Percentiles rank a stretch among this genome's conserved stretches.
phyloP scores from a whole-genome alignment of 92 coral and sea anemone genomes.

The Blastomussa wellsi region DNA sequence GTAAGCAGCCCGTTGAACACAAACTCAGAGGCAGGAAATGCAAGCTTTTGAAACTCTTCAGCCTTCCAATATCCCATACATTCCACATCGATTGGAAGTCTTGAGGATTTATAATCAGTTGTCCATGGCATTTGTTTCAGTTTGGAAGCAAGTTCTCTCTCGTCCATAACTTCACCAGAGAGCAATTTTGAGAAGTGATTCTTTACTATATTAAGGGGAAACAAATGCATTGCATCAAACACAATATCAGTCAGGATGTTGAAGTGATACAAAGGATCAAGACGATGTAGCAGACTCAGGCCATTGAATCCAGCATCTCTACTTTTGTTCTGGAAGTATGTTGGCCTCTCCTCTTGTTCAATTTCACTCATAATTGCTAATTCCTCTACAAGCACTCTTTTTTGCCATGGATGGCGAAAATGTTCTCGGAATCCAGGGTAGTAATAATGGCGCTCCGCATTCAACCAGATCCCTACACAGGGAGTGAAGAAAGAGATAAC shows the following conservation, averaged over 20 bases:
- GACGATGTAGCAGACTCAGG: constrained; percentile 61
- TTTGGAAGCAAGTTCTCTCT: constrained; percentile 51
- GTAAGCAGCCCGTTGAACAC: constrained; percentile 55
- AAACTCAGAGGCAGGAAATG: constrained; percentile 68
- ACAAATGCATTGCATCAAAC: too few species aligned
- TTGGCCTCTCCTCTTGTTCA: constrained; percentile 71
- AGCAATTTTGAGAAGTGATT: constrained; percentile 46
- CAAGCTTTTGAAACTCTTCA: constrained; percentile 67
- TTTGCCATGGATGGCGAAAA: constrained; percentile 52
- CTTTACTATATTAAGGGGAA: too few species aligned
- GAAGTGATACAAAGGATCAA: constrained; percentile 55
- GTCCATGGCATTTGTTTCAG: constrained; percentile 75
- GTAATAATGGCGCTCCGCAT: constrained; percentile 64
- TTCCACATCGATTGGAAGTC: constrained; percentile 59
- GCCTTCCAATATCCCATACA: constrained; percentile 66
- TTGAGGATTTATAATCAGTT: constrained; percentile 60
- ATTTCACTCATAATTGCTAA: constrained; percentile 54
- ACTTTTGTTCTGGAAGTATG: constrained; percentile 50
- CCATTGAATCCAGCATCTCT: constrained; percentile 70
- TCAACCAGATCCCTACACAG: constrained; percentile 54
- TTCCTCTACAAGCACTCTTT: constrained; percentile 65
- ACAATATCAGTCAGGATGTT: constrained; percentile 53
- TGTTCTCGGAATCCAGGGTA: constrained; percentile 69
- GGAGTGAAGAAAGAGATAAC: background rate
- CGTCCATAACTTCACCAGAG: constrained; percentile 45